Evolutionary conservation across 2,888 invertebrate genomes (phyloP).

Genomic region (Caenorhabditis sp.): DNA sequence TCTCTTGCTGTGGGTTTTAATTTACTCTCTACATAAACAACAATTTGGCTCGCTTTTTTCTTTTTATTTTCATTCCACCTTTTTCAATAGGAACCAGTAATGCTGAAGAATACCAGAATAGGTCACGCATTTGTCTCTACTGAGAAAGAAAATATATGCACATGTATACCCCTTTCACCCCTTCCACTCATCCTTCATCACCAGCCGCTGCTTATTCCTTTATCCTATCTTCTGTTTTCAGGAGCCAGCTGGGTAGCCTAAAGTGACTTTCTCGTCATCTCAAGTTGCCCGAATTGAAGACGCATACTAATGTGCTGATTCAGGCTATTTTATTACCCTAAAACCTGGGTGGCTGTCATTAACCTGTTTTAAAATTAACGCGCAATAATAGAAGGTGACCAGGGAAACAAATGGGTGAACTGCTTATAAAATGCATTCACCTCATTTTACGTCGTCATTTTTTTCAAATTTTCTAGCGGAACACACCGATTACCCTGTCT

Average conservation of each 20-base stretch:
- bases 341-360: constrained; percentile 21
- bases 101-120: too few species aligned
- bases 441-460: constrained; percentile 24
- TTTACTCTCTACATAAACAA: too few species aligned
- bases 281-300: constrained; percentile 8
- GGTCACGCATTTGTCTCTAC: neutral
- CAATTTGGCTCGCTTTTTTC: too few species aligned
- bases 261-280: constrained; percentile 22
- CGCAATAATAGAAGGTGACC: neutral
- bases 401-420: neutral
- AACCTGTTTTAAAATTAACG: too few species aligned
- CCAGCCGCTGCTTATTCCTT: constrained; percentile 29
- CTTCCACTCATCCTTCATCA: constrained; percentile 20
- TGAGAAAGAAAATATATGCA: constrained; percentile 41
- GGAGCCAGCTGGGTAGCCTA: constrained; percentile 29
- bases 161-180: constrained; percentile 18
- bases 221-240: constrained; percentile 4
- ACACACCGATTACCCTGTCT: constrained; percentile 4
- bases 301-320: constrained; percentile 45
- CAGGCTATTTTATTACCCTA: constrained; percentile 6
- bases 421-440: constrained; percentile 36
- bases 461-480: neutral
- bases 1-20: too few species aligned
- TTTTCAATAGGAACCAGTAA: too few species aligned
- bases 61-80: too few species aligned